Evolutionary conservation across 2,797 vertebrate species (phyloP).

Genomic region (Spinibarbus caldwelli): DNA sequence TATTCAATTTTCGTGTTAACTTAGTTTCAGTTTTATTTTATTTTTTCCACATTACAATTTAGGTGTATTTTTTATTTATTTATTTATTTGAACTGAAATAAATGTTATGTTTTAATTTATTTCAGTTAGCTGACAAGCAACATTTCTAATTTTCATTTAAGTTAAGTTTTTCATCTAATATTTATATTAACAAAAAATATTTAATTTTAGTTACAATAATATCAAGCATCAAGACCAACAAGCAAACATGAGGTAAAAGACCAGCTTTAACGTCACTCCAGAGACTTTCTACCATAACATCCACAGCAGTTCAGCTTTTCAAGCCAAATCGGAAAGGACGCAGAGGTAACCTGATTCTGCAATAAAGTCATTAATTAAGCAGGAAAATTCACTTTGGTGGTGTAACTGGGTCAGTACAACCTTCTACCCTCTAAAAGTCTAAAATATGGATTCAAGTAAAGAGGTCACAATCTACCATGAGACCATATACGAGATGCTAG

Average conservation of each 20-base stretch:
- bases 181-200: neutral
- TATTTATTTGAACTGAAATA: neutral
- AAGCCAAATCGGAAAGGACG: neutral
- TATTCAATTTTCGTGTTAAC: too few relatives aligned
- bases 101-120: too few relatives aligned
- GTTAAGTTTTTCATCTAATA: neutral
- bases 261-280: neutral
- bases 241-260: neutral
- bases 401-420: constrained; percentile 6
- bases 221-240: neutral
- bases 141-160: neutral
- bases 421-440: constrained; percentile 13
- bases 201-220: neutral
- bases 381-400: neutral
- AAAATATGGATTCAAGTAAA: neutral
- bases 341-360: neutral
- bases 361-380: neutral
- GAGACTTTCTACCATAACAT: neutral
- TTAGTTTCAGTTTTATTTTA: neutral
- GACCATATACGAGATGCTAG: neutral
- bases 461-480: neutral
- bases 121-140: too few relatives aligned
- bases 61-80: neutral
- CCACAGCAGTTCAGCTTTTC: neutral
- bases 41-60: neutral